These are phyloP conservation scores for Carettochelys insculpta DNA, from an alignment of 2,113 vertebrate genomes.

Conservation along the genomic window DNA sequence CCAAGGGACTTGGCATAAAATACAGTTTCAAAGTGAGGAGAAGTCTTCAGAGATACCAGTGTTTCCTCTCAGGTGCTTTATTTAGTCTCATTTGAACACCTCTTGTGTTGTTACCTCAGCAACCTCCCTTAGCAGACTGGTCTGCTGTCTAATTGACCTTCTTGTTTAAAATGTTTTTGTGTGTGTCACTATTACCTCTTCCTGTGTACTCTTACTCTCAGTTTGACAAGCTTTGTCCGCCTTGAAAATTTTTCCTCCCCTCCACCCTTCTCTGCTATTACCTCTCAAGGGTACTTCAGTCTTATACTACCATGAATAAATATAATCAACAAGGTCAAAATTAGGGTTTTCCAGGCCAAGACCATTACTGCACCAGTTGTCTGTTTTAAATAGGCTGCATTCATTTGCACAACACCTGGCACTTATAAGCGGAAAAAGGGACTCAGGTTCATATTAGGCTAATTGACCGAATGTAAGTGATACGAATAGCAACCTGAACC, in stretches of 20 bases:
- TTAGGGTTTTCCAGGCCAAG: not conserved
- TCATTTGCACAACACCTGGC: not conserved
- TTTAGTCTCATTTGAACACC: not conserved
- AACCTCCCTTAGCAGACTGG: not conserved
- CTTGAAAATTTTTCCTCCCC: not conserved
- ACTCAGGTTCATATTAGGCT: not conserved
- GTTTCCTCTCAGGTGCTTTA: not conserved
- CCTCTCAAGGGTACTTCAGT: not conserved
- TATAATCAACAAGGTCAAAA: not conserved
- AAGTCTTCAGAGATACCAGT: not conserved
- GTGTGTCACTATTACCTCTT: not conserved
- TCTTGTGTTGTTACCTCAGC: not conserved
- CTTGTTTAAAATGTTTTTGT: not conserved
- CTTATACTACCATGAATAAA: not conserved
- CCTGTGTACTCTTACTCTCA: not conserved
- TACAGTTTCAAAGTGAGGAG: not conserved
- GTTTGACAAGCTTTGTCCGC: not conserved
- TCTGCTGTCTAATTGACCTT: not conserved
- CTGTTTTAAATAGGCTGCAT: not conserved
- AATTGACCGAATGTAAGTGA: not conserved
- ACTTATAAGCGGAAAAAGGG: not conserved
- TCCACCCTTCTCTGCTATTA: not conserved
- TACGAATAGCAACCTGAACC: not conserved
- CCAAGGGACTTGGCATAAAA: not conserved
- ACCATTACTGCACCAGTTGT: not conserved